Evolutionary conservation across 2,113 vertebrate genomes (phyloP).

Genomic region (Heterotilapia buettikoferi): DNA sequence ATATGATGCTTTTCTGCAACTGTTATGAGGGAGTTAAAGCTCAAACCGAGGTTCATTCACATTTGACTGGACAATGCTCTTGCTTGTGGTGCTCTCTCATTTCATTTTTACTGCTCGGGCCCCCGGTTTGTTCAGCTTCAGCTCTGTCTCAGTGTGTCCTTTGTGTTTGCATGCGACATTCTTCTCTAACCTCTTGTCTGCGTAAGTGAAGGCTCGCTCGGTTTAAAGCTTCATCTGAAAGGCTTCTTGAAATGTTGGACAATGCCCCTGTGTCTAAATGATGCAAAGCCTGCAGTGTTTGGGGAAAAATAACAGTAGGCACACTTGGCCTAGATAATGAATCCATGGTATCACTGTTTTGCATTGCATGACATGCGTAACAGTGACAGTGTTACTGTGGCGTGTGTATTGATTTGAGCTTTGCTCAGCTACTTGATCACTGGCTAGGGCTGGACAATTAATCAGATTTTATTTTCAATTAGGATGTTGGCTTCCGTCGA

Average conservation of each 20-base stretch:
- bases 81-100: background rate
- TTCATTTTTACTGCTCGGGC: background rate
- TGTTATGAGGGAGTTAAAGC: background rate
- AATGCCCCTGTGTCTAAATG: constrained; percentile 61
- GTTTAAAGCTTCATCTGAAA: constrained; percentile 56
- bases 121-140: constrained; percentile 5
- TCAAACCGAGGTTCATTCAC: background rate
- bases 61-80: background rate
- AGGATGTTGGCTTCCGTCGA: background rate
- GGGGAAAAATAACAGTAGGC: constrained; percentile 27
- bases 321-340: constrained; percentile 38
- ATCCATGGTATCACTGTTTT: constrained; percentile 10
- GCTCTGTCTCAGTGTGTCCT: constrained; percentile 25
- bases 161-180: constrained; percentile 28
- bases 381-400: background rate
- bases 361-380: constrained; percentile 3
- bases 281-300: constrained; percentile 39
- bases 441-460: background rate
- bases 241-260: constrained; percentile 49
- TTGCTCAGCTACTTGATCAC: constrained; percentile 15
- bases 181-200: constrained; percentile 42
- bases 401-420: constrained; percentile 11
- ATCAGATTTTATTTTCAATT: background rate
- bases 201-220: constrained; percentile 42
- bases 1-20: background rate